Evolutionary conservation across 2,113 vertebrate genomes (phyloP), one percentile per base, ranked within the genome.

Genomic region (Rhinolophus sinicus): DNA sequence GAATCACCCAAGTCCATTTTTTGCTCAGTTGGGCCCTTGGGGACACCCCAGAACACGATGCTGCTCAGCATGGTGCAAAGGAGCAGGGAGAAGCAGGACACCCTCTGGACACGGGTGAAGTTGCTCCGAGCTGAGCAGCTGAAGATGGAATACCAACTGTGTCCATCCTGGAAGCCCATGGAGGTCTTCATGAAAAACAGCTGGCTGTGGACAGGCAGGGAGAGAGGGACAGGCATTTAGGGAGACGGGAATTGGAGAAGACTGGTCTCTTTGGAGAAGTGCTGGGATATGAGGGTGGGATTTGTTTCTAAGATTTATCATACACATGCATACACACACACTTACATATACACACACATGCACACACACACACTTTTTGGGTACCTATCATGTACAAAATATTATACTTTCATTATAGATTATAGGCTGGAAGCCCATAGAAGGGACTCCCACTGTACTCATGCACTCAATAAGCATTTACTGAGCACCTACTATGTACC

Each of bases 1-100:
- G 58, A 64, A 47, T 98, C 99, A 99, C 99, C 99, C 94, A 99
- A 97, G 97, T 99, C 99, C 99, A 99, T 99, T 96, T 99, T 99
- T 98, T 99, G 99, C 97, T 99, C 99, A 14, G 99, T 98, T 1
- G 99, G 99, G 93, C 99, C 98, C 88, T 99, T 99, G 60, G 99
- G 99, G 83, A 99, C 98, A 5, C 99, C 99, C 99, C 99, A 99
- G 97, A 99, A 99, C 99, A 99, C 99, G 98, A 99, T 99, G 97
- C 99, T 99, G 82, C 99, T 99, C 95, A 99, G 98, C 99, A 99
- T 99, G 76, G 99, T 99, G 98, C 99, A 99, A 24, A 99, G 99
- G 47, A 99, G 98, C 97, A 99, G 98, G 92, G 99, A 99, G 92
- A 99, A 99, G 44, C 99, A 99, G 3, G 99, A 99, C 62, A 99